phyloP scores from a whole-genome alignment of 2,797 vertebrate species.

The Mormyrus hasselquistii region DNA sequence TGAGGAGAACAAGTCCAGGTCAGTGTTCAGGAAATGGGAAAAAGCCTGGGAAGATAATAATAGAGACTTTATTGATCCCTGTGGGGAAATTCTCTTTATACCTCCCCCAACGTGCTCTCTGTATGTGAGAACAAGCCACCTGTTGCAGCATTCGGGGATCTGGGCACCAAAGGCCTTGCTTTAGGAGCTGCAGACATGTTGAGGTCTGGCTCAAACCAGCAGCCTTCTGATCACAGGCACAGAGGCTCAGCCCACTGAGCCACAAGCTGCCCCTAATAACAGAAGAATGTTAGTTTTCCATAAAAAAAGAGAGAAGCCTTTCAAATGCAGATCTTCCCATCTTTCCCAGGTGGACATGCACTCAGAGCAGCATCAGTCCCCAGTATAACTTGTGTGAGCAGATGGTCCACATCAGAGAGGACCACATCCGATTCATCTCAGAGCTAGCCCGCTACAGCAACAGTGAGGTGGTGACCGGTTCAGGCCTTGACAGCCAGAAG shows the following conservation, averaged over 20 bases:
- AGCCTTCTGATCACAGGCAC: neutral
- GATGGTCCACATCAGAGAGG: slow-evolving; percentile 97
- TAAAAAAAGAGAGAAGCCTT: neutral
- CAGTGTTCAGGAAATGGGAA: slow-evolving; percentile 51
- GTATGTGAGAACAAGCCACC: neutral
- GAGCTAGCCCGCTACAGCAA: slow-evolving; percentile 98
- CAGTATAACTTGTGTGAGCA: slow-evolving; percentile 99
- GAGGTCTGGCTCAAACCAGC: neutral
- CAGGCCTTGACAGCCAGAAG: slow-evolving; percentile 96
- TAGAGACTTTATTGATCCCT: neutral
- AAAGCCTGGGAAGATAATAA: neutral
- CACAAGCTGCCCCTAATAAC: neutral
- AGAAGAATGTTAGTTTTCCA: neutral
- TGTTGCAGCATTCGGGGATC: neutral
- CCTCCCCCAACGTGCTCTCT: neutral
- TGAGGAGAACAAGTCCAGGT: slow-evolving; percentile 89
- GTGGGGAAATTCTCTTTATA: neutral
- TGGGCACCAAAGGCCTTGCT: neutral
- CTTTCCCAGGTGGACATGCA: slow-evolving; percentile 86
- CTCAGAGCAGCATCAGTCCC: slow-evolving; percentile 95
- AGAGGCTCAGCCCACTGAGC: neutral
- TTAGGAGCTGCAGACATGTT: neutral
- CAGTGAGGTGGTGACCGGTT: slow-evolving; percentile 92
- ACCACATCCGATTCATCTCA: slow-evolving; percentile 98
- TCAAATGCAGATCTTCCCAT: neutral